phyloP scores from a whole-genome alignment of 2,113 vertebrate species.

The Hystrix brachyura region DNA sequence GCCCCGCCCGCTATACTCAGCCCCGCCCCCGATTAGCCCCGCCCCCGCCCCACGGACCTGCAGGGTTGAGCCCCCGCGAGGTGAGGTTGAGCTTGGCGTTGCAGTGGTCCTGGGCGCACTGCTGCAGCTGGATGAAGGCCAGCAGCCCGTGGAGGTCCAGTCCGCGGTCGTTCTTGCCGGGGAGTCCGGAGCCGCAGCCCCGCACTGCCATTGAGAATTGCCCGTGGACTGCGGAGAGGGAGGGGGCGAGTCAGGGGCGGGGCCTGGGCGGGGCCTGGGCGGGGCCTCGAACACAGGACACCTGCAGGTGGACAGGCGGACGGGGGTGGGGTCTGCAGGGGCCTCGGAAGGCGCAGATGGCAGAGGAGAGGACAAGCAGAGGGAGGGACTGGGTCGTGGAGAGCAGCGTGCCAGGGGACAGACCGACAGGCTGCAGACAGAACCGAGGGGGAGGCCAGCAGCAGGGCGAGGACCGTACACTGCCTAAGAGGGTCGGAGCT shows the following conservation, averaged over 20 bases:
- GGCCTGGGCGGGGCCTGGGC: background rate
- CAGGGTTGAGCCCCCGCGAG: constrained; percentile 59
- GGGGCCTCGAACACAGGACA: background rate
- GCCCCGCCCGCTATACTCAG: background rate
- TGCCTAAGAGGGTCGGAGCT: background rate
- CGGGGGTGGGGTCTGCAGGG: fast-evolving
- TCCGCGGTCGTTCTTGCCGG: constrained; percentile 84
- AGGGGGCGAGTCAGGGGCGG: background rate
- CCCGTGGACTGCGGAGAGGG: constrained; percentile 78
- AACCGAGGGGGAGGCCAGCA: background rate
- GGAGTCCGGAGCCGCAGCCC: constrained; percentile 81
- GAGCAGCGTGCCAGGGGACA: background rate
- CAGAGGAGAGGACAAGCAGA: background rate
- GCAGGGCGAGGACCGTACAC: background rate
- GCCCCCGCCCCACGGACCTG: constrained; percentile 55
- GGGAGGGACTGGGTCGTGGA: no score
- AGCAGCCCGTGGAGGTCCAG: constrained; percentile 82
- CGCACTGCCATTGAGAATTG: constrained; percentile 82
- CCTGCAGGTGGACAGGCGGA: background rate
- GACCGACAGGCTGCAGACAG: background rate
- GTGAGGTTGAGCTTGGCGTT: constrained; percentile 82
- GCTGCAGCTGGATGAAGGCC: constrained; percentile 84
- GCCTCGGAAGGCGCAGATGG: background rate
- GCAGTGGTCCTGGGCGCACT: constrained; percentile 82
- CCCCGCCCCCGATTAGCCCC: background rate